phyloP scores from a whole-genome alignment of 64 coral and sea anemone genomes.

The Stylophora pistillata region DNA sequence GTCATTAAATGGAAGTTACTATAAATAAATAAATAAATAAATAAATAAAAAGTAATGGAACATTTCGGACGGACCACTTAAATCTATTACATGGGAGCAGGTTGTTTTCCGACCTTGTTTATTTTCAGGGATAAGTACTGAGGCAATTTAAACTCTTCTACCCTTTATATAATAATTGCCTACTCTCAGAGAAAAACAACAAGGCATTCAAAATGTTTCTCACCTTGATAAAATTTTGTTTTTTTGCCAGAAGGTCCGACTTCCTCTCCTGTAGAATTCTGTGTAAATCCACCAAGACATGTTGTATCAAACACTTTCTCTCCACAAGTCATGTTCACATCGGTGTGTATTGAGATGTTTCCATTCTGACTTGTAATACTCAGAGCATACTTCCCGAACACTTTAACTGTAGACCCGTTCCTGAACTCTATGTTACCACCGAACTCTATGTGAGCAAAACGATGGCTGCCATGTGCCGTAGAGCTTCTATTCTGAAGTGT shows the following conservation, averaged over 20 bases:
- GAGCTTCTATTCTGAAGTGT: neutral
- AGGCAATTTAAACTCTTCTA: too few relatives aligned
- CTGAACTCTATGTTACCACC: conserved; percentile 10
- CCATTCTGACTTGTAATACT: conserved; percentile 34
- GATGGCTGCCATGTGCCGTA: neutral
- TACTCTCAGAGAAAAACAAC: neutral
- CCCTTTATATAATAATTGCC: too few relatives aligned
- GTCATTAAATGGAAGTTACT: too few relatives aligned
- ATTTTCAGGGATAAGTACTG: too few relatives aligned
- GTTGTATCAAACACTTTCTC: neutral
- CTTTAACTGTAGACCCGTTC: neutral
- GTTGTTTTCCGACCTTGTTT: too few relatives aligned
- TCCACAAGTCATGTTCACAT: conserved; percentile 36
- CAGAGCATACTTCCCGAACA: conserved; percentile 16
- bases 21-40: too few relatives aligned
- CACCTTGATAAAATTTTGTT: neutral
- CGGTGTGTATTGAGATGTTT: conserved; percentile 35
- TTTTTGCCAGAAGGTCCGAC: too few relatives aligned
- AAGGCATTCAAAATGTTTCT: neutral
- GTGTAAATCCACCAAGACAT: conserved; percentile 56
- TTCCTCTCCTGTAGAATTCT: neutral
- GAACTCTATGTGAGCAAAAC: neutral
- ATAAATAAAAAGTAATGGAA: too few relatives aligned
- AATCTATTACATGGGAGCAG: too few relatives aligned
- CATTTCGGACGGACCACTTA: too few relatives aligned